Evolutionary conservation across 92 coral and sea anemone species (phyloP).

Genomic region (Montipora capitata): DNA sequence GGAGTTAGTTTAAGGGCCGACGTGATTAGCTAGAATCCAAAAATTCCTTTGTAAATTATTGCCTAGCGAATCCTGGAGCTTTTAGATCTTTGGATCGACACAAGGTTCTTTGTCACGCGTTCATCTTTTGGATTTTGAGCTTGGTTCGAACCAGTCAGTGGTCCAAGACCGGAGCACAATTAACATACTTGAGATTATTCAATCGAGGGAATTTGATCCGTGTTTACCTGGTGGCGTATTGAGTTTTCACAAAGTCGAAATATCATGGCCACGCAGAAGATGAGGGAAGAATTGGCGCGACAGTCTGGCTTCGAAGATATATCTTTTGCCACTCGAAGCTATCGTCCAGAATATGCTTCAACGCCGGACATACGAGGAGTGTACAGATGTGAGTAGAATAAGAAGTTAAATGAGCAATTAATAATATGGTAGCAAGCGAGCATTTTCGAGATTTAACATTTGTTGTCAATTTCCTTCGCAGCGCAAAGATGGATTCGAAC

Average conservation of each 20-base stretch:
- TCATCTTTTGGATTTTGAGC: background rate
- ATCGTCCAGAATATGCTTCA: constrained; percentile 91
- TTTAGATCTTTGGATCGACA: background rate
- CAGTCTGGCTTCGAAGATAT: constrained; percentile 86
- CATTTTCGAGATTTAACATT: constrained; percentile 46
- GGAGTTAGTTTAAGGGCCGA: background rate
- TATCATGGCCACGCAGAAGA: constrained; percentile 48
- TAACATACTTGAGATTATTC: constrained; percentile 7
- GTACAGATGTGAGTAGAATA: constrained; percentile 74
- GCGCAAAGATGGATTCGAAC: constrained; percentile 77
- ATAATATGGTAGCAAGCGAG: background rate
- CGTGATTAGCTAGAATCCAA: constrained; percentile 17
- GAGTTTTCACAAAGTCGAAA: constrained; percentile 17
- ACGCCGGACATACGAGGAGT: constrained; percentile 75
- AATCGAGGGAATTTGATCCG: constrained; percentile 27
- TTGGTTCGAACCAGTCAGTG: constrained; percentile 12
- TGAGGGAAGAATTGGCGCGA: constrained; percentile 38
- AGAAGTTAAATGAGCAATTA: background rate
- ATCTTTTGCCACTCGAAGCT: constrained; percentile 91
- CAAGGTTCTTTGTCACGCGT: constrained; percentile 22
- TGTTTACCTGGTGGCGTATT: constrained; percentile 20
- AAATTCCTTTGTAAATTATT: constrained; percentile 27
- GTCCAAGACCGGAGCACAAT: constrained; percentile 5
- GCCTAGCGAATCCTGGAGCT: constrained; percentile 8
- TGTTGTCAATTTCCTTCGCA: constrained; percentile 33